Base-by-base conservation (phyloP, 1,140 invertebrate species). In the Bombus picipes region DNA sequence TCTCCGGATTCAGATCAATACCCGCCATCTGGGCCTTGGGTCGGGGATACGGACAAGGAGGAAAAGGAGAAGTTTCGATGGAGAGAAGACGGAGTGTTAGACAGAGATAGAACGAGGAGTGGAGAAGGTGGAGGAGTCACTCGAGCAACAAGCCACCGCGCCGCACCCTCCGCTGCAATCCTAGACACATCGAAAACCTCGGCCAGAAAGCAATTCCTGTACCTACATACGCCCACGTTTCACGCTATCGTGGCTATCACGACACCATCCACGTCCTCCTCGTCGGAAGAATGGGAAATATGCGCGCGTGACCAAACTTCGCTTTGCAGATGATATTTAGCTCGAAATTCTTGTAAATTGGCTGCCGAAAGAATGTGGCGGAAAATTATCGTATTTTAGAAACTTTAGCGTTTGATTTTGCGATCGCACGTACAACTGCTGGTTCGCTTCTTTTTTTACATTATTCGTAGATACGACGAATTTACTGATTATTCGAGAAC, bases 1-100 rank as follows among this genome's bases (percentile, higher is more conserved):
- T 94, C 91, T 93, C 91, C 91, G 92, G 93, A 94, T 95, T 95
- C 93, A 94, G 94, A 95, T 95, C 94, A 94, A 95, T 94, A 95
- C 93, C 91, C 90, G 89, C 92, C 92, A 94, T 94, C 93, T 93
- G 94, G 94, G 93, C 93, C 90, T 90, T 89, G 84, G 73, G 70
- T 88, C 70, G 83, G 77, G 86, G 86, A 91, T 88, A 91, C 88
- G 91, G 88, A 90, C 87, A 88, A 91, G 87, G 82, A 86, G 88
- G 89, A 83, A 86, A 89, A 88, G 83, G 86, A 88, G 81, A 86
- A 68, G 65, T 41, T 73, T 66, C 41, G 87, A 83, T 41, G 6
- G 76, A 76, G 77, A 87, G 88, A 90, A 89, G 81, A 81, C 77
- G 77, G 72, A 1, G 34, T 65, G 59, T 41, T 41, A 59, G 57